A percentile compares a stretch with the other conserved stretches of the same genome.
Evolutionary conservation across 2,113 vertebrate species (phyloP).

Genomic region (Glareola pratincola): DNA sequence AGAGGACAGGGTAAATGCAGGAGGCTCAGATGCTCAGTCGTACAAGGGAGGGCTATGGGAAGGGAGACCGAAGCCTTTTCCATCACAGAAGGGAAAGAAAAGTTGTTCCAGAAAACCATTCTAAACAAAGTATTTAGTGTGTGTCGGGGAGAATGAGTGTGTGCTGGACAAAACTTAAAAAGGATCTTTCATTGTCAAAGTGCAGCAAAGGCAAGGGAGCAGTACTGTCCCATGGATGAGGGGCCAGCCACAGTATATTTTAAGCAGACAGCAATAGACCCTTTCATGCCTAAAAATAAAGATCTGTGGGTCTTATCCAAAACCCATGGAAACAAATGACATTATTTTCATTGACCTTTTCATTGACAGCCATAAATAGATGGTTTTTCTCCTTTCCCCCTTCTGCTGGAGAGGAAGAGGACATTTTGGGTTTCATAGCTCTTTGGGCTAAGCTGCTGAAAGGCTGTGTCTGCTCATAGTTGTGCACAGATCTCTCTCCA

Average conservation of each 20-base stretch:
- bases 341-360: slow-evolving; percentile 53
- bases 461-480: background rate
- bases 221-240: background rate
- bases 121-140: background rate
- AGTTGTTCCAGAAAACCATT: background rate
- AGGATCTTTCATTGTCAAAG: slow-evolving; percentile 21
- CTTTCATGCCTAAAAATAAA: slow-evolving; percentile 71
- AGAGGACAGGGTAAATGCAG: background rate
- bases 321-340: background rate
- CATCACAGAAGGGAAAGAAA: background rate
- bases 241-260: background rate
- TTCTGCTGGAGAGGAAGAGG: background rate
- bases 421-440: background rate
- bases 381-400: background rate
- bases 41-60: background rate
- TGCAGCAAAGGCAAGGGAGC: background rate
- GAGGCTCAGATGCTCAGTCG: background rate
- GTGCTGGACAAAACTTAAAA: background rate
- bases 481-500: background rate
- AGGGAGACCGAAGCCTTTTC: background rate
- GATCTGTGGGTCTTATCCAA: background rate
- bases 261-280: slow-evolving; percentile 38
- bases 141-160: background rate
- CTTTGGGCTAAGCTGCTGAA: background rate
- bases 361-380: background rate